These are phyloP conservation scores for Mayetiola destructor DNA, from an alignment of 2,888 invertebrate genomes.

Conservation along the genomic window DNA sequence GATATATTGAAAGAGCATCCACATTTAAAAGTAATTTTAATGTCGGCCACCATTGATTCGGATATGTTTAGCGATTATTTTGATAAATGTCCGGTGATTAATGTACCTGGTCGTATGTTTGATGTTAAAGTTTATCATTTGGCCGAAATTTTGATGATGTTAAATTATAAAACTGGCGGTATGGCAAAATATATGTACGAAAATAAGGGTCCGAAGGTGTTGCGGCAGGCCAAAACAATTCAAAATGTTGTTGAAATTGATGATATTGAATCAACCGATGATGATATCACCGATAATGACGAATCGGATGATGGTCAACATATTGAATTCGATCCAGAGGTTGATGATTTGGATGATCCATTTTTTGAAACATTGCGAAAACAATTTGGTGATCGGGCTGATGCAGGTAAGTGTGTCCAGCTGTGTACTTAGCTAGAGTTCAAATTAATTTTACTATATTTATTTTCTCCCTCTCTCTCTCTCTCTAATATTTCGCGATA, in stretches of 20 bases:
- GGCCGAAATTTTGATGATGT: conserved; percentile 59
- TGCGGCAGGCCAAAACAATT: conserved; percentile 22
- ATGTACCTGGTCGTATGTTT: conserved; percentile 59
- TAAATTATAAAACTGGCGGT: conserved; percentile 40
- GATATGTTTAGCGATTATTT: conserved; percentile 74
- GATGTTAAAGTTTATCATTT: conserved; percentile 63
- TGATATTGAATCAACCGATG: not conserved
- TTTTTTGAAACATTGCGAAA: not conserved
- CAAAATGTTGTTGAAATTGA: too few species aligned
- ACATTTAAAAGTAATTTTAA: conserved; percentile 68
- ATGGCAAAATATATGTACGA: conserved; percentile 27
- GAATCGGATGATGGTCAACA: not conserved
- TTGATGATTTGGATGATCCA: not conserved
- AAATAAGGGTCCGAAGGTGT: conserved; percentile 20
- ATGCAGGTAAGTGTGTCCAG: too few species aligned
- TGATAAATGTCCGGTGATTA: conserved; percentile 58
- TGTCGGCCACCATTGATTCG: conserved; percentile 90
- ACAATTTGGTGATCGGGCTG: not conserved
- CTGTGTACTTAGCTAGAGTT: too few species aligned
- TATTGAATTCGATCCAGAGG: not conserved
- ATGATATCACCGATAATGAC: not conserved
- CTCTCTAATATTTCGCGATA: too few species aligned
- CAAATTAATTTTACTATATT: too few species aligned
- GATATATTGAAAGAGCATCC: conserved; percentile 56
- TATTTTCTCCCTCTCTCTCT: too few species aligned